A percentile compares a stretch with the other conserved stretches of the same genome.
phyloP scores from a whole-genome alignment of 2,888 invertebrate genomes.

The Protodeltote pygarga region DNA sequence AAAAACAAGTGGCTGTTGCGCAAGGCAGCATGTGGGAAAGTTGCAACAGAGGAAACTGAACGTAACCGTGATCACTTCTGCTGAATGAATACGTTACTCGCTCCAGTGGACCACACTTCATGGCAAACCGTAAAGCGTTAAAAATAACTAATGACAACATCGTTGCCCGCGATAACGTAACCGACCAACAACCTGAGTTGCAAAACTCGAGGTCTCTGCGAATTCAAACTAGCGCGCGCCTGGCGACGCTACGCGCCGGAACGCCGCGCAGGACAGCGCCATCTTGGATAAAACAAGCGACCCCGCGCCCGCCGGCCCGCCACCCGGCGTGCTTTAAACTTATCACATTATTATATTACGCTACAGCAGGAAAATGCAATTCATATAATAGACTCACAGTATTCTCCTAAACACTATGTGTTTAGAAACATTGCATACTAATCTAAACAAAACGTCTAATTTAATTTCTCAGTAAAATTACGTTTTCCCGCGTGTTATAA shows the following conservation, averaged over 20 bases:
- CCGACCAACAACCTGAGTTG: conserved; percentile 68
- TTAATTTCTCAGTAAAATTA: conserved; percentile 42
- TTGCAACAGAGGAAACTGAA: conserved; percentile 76
- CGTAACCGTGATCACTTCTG: conserved; percentile 64
- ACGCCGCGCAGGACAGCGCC: conserved; percentile 84
- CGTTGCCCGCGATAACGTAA: conserved; percentile 83
- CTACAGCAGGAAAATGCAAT: conserved; percentile 42
- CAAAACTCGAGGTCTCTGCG: conserved; percentile 73
- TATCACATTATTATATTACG: conserved; percentile 50
- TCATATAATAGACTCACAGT: conserved; percentile 27
- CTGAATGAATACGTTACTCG: conserved; percentile 70
- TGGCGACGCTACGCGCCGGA: conserved; percentile 78
- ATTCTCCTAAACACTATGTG: conserved; percentile 4
- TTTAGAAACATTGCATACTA: conserved; percentile 1
- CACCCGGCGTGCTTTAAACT: conserved; percentile 75
- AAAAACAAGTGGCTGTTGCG: conserved; percentile 82
- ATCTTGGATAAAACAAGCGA: conserved; percentile 75
- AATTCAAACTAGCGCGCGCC: conserved; percentile 81
- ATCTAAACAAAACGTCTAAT: conserved; percentile 9
- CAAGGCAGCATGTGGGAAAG: conserved; percentile 83
- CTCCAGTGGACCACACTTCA: conserved; percentile 61
- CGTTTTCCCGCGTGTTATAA: conserved; percentile 77
- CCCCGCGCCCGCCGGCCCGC: conserved; percentile 63
- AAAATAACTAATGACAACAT: conserved; percentile 86
- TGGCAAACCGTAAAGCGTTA: conserved; percentile 70